Base-by-base conservation (phyloP, 2,888 invertebrate species). In the Spisula subtruncata region DNA sequence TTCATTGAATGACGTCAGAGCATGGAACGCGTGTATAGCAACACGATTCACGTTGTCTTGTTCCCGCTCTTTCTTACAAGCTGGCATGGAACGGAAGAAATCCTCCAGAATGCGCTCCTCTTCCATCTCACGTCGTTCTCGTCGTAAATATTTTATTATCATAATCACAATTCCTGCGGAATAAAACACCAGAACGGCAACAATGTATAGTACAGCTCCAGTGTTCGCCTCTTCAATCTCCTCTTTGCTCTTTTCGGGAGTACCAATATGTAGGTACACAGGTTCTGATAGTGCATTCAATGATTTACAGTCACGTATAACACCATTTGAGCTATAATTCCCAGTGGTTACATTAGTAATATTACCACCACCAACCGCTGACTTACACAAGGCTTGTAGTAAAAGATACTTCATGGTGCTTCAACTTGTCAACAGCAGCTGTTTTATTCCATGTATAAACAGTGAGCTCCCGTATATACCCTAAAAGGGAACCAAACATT, bases 21-120 rank as follows among this genome's bases (percentile, higher is more conserved):
- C 95, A 90, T 95, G 95, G 89, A 96, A 96, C 14, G 96, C 96
- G 29, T 94, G 94, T 83, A 96, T 96, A 20, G 96, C 96, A n/a
- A 95, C 93, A 54, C 92, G 91, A 89, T 96, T 95, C 12, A 96
- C 96, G 18, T 94, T 91, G 46, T 94, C 90, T 83, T 95, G 95
- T 85, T 95, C 93, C n/a, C 95, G 93, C 35, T 93, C 90, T 80
- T 94, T 94, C 83, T 93, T 83, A 41, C 60, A 75, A 0, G 91
- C 92, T 0, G 95, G 95, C 95, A 96, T 96, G 75, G 93, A 93
- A 51, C 94, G 94, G 91, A 95, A 96, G 92, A 95, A 96, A 84
- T 94, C 94, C 81, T 95, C 95, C n/a, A 96, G 92, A 2, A 93
- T 93, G 75, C 94, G 94, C 79, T 96, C 96, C 85, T 95, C 95